Base-by-base conservation (phyloP, 2,797 vertebrate genomes). In the Emys orbicularis region DNA sequence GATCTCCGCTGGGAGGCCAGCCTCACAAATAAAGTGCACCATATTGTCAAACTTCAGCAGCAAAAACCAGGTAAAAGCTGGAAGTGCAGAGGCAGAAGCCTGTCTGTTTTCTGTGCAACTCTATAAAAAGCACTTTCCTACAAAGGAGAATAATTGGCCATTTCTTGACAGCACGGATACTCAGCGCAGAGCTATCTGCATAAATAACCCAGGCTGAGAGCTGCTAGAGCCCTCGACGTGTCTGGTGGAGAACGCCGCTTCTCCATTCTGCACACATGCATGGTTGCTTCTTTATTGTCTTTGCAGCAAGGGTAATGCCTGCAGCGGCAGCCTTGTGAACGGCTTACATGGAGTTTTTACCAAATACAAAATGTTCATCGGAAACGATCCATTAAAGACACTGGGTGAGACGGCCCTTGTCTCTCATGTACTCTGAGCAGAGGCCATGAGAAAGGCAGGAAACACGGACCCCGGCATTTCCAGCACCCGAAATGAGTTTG, bases 241-340 rank as follows among this genome's bases (percentile, higher is more conserved):
- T 50, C 54, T 15, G 87, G 57, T 5, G 72, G 79, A 88, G 53
- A 59, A 52, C 85, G 9, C 53, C 1, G 0, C 72, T 53, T 59
- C 6, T 37, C 57, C n/a, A 0, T 19, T 13, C 2, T 0, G 54
- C 49, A 49, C 61, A 52, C 83, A 34, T 0, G 29, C 53, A 9
- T 1, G 2, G 59, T 2, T 15, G 25, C 89, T 68, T 57, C 83
- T 68, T 57, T 41, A 83, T 77, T 56, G 85, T 19, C 91, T 90
- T 16, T 1, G 81, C 0, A 3, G 88, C 0, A 8, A 61, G 37
- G 87, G 37, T 52, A 59, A 53, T 29, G 93, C 3, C 90, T n/a
- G 86, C 47, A 4, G 86, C 6, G 47, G 57, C 77, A 44, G 90
- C 81, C 52, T 0, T 1, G 49, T 49, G 37, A 41, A 61, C 3